Evolutionary conservation across 2,797 vertebrate species (phyloP).

Genomic region (Allobates femoralis): DNA sequence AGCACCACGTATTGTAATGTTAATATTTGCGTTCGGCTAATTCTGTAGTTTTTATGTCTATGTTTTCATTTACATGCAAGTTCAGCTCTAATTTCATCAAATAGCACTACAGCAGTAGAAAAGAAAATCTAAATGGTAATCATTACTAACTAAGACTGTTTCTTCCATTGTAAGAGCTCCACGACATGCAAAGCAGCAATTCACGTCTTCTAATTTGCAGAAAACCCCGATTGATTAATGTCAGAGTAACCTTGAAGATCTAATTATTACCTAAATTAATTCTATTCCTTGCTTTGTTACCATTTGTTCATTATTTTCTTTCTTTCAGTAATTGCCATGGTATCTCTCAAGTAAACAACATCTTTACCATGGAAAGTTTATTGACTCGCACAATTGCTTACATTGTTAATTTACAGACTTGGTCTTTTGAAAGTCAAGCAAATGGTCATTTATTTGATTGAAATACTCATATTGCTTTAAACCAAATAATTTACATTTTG

Average conservation of each 20-base stretch:
- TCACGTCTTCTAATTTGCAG: conserved; percentile 50
- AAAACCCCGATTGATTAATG: conserved; percentile 57
- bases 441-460: conserved; percentile 4
- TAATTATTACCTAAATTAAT: conserved; percentile 60
- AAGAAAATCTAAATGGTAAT: conserved; percentile 42
- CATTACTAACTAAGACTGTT: conserved; percentile 15
- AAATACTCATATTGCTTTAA: neutral
- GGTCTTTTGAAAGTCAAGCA: conserved; percentile 27
- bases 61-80: conserved; percentile 21
- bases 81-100: conserved; percentile 13
- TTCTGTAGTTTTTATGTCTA: neutral
- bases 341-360: conserved; percentile 54
- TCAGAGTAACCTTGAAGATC: conserved; percentile 57
- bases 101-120: neutral
- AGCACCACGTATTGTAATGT: neutral
- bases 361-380: conserved; percentile 44
- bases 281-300: conserved; percentile 54
- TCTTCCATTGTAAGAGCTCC: conserved; percentile 18
- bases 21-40: conserved; percentile 1
- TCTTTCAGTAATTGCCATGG: conserved; percentile 46
- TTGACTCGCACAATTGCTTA: conserved; percentile 43
- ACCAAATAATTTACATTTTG: neutral
- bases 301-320: conserved; percentile 59
- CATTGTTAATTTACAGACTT: conserved; percentile 25
- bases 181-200: conserved; percentile 44